phyloP scores from a whole-genome alignment of 2,888 invertebrate genomes.

The Bibio marci region DNA sequence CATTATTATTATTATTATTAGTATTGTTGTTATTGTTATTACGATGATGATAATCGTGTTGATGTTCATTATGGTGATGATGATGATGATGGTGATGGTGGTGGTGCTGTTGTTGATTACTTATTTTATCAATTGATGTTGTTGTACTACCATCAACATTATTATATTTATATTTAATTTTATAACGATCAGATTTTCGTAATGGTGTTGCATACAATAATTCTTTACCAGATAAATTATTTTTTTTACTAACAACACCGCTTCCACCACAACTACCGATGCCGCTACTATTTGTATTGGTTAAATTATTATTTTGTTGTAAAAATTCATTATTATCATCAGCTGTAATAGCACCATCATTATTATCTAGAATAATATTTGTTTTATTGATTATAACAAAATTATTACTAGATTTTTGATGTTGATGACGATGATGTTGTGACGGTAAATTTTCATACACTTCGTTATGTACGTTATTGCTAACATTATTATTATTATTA shows the following conservation, averaged over 20 bases:
- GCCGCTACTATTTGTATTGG: too few relatives aligned
- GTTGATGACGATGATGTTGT: too few relatives aligned
- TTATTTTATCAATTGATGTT: conserved; percentile 2
- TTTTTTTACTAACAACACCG: background rate
- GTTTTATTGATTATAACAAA: too few relatives aligned
- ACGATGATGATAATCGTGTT: conserved; percentile 11
- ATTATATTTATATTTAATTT: conserved; percentile 13
- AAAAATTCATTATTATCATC: too few relatives aligned
- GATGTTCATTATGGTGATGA: background rate
- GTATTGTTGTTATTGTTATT: conserved; percentile 10
- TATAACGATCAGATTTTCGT: conserved; percentile 28
- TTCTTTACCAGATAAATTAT: conserved; percentile 19
- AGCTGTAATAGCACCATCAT: too few relatives aligned
- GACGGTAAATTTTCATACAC: too few relatives aligned
- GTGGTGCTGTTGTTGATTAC: background rate
- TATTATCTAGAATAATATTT: too few relatives aligned
- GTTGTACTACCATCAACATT: conserved; percentile 17
- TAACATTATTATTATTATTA: too few relatives aligned
- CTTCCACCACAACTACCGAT: too few relatives aligned
- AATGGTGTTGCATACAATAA: conserved; percentile 28
- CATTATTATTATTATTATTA: conserved; percentile 8
- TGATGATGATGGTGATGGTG: conserved; percentile 1
- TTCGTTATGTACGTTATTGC: too few relatives aligned
- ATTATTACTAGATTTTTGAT: too few relatives aligned
- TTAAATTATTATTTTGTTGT: too few relatives aligned